A percentile compares a stretch with the other conserved stretches of the same genome.
These are phyloP conservation scores for Meloe dianella DNA, from an alignment of 2,888 invertebrate genomes.

Conservation along the genomic window DNA sequence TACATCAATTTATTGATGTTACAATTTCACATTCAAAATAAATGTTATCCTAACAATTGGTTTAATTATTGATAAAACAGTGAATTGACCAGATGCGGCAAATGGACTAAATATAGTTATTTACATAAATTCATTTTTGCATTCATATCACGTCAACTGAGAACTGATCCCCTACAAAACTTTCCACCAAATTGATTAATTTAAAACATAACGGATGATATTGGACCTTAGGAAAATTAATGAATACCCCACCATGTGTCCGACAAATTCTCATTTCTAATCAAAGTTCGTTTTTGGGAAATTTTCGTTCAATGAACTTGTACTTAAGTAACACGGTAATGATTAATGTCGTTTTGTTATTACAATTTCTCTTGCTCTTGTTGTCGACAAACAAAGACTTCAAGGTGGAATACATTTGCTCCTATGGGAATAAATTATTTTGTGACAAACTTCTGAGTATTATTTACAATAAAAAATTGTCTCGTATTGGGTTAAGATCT, in stretches of 20 bases:
- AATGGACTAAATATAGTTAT: slow-evolving; percentile 26
- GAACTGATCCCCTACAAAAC: slow-evolving; percentile 22
- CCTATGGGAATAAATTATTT: slow-evolving; percentile 3
- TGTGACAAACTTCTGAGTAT: neutral
- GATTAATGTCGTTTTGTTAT: neutral
- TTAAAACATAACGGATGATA: slow-evolving; percentile 22
- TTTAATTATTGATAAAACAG: slow-evolving; percentile 20
- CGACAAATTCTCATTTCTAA: neutral
- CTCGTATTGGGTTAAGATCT: neutral
- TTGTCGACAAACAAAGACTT: neutral
- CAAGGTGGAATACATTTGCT: neutral
- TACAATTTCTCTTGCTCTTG: neutral
- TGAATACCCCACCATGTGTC: neutral
- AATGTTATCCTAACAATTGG: slow-evolving; percentile 10
- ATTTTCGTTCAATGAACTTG: no score
- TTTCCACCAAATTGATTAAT: slow-evolving; percentile 22
- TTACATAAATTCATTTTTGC: slow-evolving; percentile 21
- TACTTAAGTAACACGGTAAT: no score
- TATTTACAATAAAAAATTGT: neutral
- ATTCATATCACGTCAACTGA: slow-evolving; percentile 20
- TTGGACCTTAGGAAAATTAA: slow-evolving; percentile 13
- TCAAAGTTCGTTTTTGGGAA: no score
- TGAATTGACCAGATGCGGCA: slow-evolving; percentile 17
- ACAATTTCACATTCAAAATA: neutral
- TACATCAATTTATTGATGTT: no score